phyloP scores from a whole-genome alignment of 2,797 vertebrate species.

The Microctenopoma stevenorrisi region DNA sequence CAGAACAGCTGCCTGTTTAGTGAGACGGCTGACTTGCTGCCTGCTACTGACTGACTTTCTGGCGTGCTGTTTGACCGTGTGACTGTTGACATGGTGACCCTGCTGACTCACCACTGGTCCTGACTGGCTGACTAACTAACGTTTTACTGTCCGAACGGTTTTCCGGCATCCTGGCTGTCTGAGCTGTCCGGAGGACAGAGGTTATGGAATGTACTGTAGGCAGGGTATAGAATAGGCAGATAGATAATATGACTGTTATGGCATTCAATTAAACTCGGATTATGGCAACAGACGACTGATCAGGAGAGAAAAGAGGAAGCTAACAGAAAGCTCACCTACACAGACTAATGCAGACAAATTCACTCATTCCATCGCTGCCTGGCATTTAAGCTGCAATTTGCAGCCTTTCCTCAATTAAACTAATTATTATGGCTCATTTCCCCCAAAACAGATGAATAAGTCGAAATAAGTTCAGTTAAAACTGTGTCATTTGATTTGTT shows the following conservation, averaged over 20 bases:
- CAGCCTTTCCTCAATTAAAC: conserved; percentile 32
- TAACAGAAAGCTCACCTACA: conserved; percentile 23
- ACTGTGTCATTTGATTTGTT: background rate
- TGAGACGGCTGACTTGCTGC: conserved; percentile 14
- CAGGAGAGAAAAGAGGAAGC: conserved; percentile 10
- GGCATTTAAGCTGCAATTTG: conserved; percentile 33
- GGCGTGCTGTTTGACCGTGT: conserved; percentile 3
- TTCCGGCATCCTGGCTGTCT: conserved; percentile 1
- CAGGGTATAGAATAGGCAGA: background rate
- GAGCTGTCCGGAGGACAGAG: background rate
- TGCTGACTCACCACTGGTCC: conserved; percentile 20
- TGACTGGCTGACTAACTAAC: conserved; percentile 2
- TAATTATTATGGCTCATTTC: conserved; percentile 10
- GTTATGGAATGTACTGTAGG: background rate
- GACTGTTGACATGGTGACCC: conserved; percentile 20
- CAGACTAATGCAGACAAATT: conserved; percentile 44
- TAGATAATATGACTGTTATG: background rate
- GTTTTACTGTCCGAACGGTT: conserved; percentile 6
- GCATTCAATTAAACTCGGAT: background rate
- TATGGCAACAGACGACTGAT: background rate
- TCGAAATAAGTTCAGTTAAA: background rate
- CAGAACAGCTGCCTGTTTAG: conserved; percentile 7
- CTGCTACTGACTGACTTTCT: conserved; percentile 9
- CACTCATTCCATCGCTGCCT: conserved; percentile 15
- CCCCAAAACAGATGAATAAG: background rate